Conservation (phyloP, 2,797 vertebrate species). For the Eidolon dupreanum region DNA sequence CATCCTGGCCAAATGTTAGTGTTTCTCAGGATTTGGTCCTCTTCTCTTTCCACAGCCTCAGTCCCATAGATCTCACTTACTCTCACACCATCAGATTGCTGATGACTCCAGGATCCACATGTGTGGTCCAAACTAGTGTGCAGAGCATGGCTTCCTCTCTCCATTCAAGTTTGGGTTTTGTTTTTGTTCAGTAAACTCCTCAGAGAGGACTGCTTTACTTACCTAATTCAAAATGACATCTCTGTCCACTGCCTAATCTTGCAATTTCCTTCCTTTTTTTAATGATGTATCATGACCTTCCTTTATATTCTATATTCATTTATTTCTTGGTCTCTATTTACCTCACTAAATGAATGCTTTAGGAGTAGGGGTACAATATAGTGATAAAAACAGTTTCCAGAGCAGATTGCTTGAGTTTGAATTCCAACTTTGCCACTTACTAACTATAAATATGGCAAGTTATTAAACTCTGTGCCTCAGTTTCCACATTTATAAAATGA, state of each 20-base stretch:
- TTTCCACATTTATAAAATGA: slow-evolving; percentile 3
- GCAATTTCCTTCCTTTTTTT: not conserved
- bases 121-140: not conserved
- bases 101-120: not conserved
- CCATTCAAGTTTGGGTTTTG: not conserved
- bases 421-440: not conserved
- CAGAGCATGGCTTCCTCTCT: not conserved
- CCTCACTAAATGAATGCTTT: not conserved
- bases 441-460: not conserved
- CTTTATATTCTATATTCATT: not conserved
- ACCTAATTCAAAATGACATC: not conserved
- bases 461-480: not conserved
- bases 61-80: not conserved
- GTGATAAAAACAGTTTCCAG: not conserved
- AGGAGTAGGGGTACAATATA: not conserved
- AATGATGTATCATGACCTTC: not conserved
- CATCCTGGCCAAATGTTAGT: not conserved
- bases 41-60: not conserved
- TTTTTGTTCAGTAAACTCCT: not conserved
- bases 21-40: not conserved
- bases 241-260: not conserved
- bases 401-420: not conserved
- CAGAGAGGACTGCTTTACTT: not conserved
- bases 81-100: not conserved
- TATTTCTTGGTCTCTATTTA: not conserved